Evolutionary conservation across 2,113 vertebrate genomes (phyloP), one percentile per base, ranked within the genome.

Genomic region (Daubentonia madagascariensis): DNA sequence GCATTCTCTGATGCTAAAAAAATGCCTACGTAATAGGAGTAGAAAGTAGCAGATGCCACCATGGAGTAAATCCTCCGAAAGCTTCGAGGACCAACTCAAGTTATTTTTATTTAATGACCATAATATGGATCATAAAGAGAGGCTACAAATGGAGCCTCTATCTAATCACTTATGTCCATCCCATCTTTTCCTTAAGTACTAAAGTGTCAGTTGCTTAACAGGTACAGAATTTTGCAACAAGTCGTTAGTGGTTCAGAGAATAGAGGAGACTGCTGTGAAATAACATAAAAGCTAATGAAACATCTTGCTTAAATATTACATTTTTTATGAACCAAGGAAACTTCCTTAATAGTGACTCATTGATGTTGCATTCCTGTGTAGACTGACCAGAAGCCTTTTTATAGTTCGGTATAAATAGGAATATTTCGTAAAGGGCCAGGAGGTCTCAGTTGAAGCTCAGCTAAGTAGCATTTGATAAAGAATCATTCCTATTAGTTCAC

Each of bases 1-100:
- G 80, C 95, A 94, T 95, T 94, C 79, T 95, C 73, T 80, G 52
- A 76, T 94, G 59, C 79, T 96, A 92, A 96, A 96, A 54, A 30
- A 97, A 96, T 94, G 57, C 92, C 81, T 88, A 35, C 61, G 50
- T 54, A 93, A 40, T 52, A 92, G n/a, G 35, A 78, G 57, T 75
- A 35, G 28, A 87, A 94, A 97, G 91, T 43, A 88, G 25, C 54
- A 84, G 40, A 87, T 75, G 18, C 83, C 75, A 89, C 35, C 2
- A 4, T 86, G 14, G 23, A 91, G 13, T 84, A 79, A 67, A 85
- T 89, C 72, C 40, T n/a, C 83, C 23, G 86, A 63, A 92, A 78
- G 14, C 63, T 94, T 92, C 48, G 45, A 67, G 50, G 63, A 95
- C 32, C 8, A 48, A 48, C 45, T 91, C 48, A 89, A 65, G 30